Conservation (phyloP, 1,140 invertebrate genomes). For the Limonius californicus region DNA sequence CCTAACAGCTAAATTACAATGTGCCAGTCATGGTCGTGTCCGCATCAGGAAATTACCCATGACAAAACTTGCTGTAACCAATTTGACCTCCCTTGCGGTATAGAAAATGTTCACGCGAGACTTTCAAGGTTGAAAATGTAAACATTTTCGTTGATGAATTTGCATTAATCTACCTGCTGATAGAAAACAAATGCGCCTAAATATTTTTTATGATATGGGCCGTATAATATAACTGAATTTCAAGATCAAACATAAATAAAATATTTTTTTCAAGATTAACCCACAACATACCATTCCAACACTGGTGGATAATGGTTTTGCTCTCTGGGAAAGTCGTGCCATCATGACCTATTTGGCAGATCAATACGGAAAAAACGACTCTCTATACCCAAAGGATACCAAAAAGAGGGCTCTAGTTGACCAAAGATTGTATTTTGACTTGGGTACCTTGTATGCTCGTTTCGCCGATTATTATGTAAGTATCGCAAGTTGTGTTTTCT, state of each 20-base stretch:
- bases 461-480: slow-evolving; percentile 62
- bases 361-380: slow-evolving; percentile 68
- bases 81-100: too few species aligned
- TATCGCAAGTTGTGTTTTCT: neutral
- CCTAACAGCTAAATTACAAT: too few species aligned
- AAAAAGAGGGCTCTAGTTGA: slow-evolving; percentile 67
- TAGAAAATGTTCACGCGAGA: neutral
- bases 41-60: too few species aligned
- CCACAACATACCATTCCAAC: slow-evolving; percentile 67
- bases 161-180: too few species aligned
- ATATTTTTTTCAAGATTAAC: slow-evolving; percentile 52
- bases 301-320: slow-evolving; percentile 62
- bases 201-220: too few species aligned
- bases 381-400: slow-evolving; percentile 70
- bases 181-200: too few species aligned
- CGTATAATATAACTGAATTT: too few species aligned
- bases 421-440: slow-evolving; percentile 70
- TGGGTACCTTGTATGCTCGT: slow-evolving; percentile 61
- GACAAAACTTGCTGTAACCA: too few species aligned
- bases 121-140: too few species aligned
- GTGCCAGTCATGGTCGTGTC: too few species aligned
- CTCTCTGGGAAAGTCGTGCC: slow-evolving; percentile 66
- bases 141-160: too few species aligned
- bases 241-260: too few species aligned
- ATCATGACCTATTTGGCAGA: slow-evolving; percentile 68